Evolutionary conservation across 2,797 vertebrate genomes (phyloP), one percentile per base, ranked within the genome.

Genomic region (Varecia variegata): DNA sequence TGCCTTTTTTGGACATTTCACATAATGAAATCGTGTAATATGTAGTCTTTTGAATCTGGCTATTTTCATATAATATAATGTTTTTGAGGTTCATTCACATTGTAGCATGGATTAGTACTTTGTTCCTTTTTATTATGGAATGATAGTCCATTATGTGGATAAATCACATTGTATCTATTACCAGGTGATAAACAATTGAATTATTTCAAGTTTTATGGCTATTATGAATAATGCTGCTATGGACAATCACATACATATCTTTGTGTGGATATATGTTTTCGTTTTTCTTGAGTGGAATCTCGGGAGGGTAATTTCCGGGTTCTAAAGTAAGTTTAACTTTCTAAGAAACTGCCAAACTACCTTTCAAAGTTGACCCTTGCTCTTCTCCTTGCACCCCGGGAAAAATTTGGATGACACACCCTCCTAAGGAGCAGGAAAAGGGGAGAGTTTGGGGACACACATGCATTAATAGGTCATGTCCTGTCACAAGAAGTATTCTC

Each of bases 321-420:
- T 84, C 65, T 38, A 15, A 62, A n/a, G 52, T 74, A 92, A 70
- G 27, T 18, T 47, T 62, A 40, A 25, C 7, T 88, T 81, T 88
- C 71, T 73, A 85, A 95, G 68, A 97, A 60, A 58, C 7, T 92
- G 62, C 27, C 38, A 35, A 92, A 62, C 80, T 83, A 58, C 67
- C 52, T 89, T 87, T 73, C 67, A 14, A 73, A 43, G 68, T 50
- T 50, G 52, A 7, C 2, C 40, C 58, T 81, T 65, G 81, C 43
- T 80, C 45, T 52, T 50, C 32, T 60, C 52, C 68, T 30, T 43
- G 7, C 6, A 32, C 9, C 50, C 21, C n/a, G 17, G 82, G 32
- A 38, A 58, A 86, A 60, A 50, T 10, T 21, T n/a, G 38, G 32
- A 25, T 14, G 2, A 9, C 11, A 2, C 5, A 21, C 8, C 38